Evolutionary conservation across 2,113 vertebrate genomes (phyloP), one percentile per base, ranked within the genome.

Genomic region (Clarias batrachus): DNA sequence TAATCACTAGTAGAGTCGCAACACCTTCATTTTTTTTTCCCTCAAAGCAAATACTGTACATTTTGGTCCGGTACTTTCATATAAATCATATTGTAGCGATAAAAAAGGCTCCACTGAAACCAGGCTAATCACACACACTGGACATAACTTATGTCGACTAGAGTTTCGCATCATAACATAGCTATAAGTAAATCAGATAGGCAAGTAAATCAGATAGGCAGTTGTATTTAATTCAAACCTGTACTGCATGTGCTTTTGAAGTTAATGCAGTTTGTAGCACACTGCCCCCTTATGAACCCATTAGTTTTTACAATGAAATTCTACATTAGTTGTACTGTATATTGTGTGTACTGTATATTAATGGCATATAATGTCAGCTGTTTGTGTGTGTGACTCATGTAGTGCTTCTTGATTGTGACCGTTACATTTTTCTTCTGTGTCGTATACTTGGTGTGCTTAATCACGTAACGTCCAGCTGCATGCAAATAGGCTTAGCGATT

Each of bases 251-350:
- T 56, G 68, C 79, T 86, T 86, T 82, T 33, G 23, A 74, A 82
- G 65, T 85, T 73, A 68, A 79, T 30, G 74, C 84, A 80, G 16
- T 81, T 52, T 60, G n/a, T 73, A 54, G 79, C 68, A 62, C 68
- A 86, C 68, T 82, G 79, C 79, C 85, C 74, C 78, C 56, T 73
- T 86, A 68, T 86, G 85, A 68, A 82, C 68, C 66, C 57, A 17
- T 63, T 86, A 54, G 57, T 86, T 71, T 83, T 59, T 73, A 83
- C 66, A 30, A 6, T 37, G 59, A 76, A 84, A 62, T 52, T 25
- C 73, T 54, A n/a, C 17, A 30, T 68, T 33, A 70, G n/a, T 81
- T 25, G 30, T 81, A 62, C 54, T 57, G 68, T 83, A 78, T 33
- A 54, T 21, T 54, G 56, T 19, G 68, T 60, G 30, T 57, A 82